Evolutionary conservation across 2,888 invertebrate genomes (phyloP), one percentile per base, ranked within the genome.

Genomic region (Tetropium fuscum): DNA sequence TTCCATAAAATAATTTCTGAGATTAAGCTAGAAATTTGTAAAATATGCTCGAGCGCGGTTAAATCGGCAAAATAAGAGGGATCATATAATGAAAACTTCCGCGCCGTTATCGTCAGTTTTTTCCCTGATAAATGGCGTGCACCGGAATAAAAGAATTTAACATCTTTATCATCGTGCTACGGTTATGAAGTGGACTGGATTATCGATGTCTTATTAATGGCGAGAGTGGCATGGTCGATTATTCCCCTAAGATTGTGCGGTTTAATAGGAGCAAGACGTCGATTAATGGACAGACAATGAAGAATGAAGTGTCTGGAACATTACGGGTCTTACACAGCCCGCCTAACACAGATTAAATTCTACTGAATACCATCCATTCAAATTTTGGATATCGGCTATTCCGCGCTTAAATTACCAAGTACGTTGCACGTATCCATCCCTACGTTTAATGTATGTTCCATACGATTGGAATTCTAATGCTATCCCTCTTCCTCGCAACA

Each of bases 271-370:
- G 49, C 47, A 45, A 62, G 44, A 49, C 54, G 53, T 58, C 58
- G 43, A 62, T 58, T 58, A 58, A 62, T 58, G 53, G 49, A 58
- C 41, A 45, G 34, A 57, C 61, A 62, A 57, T 58, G 57, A 48
- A 49, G 41, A 56, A 57, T 53, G 48, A 19, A 32, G 32, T 36
- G 41, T 10, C 51, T 38, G 38, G 20, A 38, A 40, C 44, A 27
- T 15, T 27, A 25, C 44, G 25, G 25, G 51, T 22, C 18, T 16
- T 11, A 18, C 20, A 20, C 34, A 10, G 18, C 36, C n/a, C 48
- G 20, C 34, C 48, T 36, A 36, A 38, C 40, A 40, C 27, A 38
- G 51, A 51, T 51, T 51, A 51, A 48, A 48, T 36, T 48, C 44
- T 44, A 15, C 44, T n/a, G 25, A 44, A 44, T 27, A 16, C 44